These are phyloP conservation scores for Drosophila tropicalis DNA, from an alignment of 1,140 invertebrate genomes.

Conservation along the genomic window DNA sequence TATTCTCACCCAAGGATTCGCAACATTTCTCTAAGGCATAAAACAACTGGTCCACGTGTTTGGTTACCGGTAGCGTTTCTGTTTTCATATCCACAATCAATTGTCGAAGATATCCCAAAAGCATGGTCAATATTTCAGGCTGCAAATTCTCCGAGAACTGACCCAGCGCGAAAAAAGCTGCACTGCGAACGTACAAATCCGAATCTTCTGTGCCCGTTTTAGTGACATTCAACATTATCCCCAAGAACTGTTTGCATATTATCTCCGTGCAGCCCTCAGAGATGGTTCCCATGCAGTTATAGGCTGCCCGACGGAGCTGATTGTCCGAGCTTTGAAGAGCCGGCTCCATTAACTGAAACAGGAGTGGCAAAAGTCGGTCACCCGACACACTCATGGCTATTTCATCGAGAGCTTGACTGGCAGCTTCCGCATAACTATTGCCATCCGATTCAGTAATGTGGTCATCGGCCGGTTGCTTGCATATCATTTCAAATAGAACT, in stretches of 20 bases:
- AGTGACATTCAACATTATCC: conserved; percentile 88
- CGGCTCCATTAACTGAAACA: conserved; percentile 87
- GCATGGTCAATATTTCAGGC: conserved; percentile 88
- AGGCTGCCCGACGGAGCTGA: conserved; percentile 88
- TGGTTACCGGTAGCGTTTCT: conserved; percentile 84
- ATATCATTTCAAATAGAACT: conserved; percentile 88
- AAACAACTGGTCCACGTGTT: conserved; percentile 89
- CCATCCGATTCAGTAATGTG: conserved; percentile 55
- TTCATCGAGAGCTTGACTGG: conserved; percentile 89
- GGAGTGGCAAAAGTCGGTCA: conserved; percentile 89
- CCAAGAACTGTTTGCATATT: conserved; percentile 89
- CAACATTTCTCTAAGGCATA: conserved; percentile 92
- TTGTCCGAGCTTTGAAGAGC: conserved; percentile 85
- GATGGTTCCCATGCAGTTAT: conserved; percentile 89
- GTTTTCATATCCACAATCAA: conserved; percentile 84
- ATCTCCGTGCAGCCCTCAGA: conserved; percentile 92
- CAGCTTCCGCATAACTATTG: conserved; percentile 83
- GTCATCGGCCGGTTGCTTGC: conserved; percentile 84
- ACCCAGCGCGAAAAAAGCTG: conserved; percentile 91
- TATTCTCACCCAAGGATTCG: conserved; percentile 89
- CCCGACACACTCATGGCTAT: conserved; percentile 90
- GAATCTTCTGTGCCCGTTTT: conserved; percentile 88
- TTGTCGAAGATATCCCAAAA: conserved; percentile 89
- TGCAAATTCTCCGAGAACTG: conserved; percentile 93
- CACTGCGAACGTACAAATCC: conserved; percentile 86